These are phyloP conservation scores for Heteromurus nitidus DNA, from an alignment of 2,888 invertebrate genomes.

Conservation along the genomic window DNA sequence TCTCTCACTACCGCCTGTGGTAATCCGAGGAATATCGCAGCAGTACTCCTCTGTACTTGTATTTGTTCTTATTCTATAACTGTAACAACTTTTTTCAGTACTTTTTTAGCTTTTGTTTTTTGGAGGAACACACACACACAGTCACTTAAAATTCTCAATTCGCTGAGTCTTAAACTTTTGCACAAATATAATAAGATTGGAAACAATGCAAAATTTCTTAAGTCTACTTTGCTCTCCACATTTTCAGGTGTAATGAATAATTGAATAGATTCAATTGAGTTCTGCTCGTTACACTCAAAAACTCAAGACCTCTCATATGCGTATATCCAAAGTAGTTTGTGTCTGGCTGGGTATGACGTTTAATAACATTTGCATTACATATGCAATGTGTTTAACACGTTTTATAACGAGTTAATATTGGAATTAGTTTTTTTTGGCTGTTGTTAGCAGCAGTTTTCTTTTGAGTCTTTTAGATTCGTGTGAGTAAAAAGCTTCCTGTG, in stretches of 20 bases:
- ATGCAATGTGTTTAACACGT: no score
- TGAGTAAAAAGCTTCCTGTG: neutral
- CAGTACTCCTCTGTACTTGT: neutral
- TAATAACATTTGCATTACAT: conserved; percentile 6
- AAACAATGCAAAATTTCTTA: neutral
- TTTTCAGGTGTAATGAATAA: conserved; percentile 29
- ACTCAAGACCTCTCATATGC: conserved; percentile 2
- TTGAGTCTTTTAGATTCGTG: neutral
- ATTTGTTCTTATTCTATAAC: conserved; percentile 19
- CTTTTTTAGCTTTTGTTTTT: conserved; percentile 1
- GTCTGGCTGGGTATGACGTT: no score
- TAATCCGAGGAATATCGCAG: neutral
- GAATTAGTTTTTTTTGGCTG: no score
- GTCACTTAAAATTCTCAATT: neutral
- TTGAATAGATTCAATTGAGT: conserved; percentile 23
- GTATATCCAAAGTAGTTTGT: neutral
- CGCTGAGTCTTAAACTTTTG: neutral
- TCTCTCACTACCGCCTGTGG: no score
- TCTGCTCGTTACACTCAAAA: no score
- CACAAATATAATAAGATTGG: neutral
- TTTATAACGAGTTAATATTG: no score
- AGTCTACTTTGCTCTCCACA: neutral
- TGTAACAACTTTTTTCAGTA: conserved; percentile 20
- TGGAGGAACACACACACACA: conserved; percentile 22
- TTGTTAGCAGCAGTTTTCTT: neutral